Evolutionary conservation across 2,888 invertebrate species (phyloP).

Genomic region (Melanchra persicariae): DNA sequence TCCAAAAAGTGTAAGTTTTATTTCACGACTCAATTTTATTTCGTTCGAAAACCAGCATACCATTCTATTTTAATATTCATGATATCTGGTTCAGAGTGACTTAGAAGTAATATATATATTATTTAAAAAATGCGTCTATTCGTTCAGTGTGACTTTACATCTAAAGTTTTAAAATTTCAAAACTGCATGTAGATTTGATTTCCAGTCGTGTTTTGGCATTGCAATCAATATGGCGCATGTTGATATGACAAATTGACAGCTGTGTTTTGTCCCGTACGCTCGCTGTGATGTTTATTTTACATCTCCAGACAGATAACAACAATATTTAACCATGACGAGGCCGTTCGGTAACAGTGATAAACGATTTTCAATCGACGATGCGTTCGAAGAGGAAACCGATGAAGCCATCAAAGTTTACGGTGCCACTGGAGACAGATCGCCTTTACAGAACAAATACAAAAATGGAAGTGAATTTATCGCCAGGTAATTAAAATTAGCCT

Average conservation of each 20-base stretch:
- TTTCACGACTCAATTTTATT: not conserved
- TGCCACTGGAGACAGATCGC: slow-evolving; percentile 93
- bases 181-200: slow-evolving; percentile 43
- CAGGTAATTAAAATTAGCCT: slow-evolving; percentile 73
- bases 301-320: slow-evolving; percentile 75
- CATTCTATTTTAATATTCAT: not conserved
- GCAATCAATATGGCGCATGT: slow-evolving; percentile 87
- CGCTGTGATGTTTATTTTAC: slow-evolving; percentile 85
- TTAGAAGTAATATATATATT: not conserved
- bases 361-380: slow-evolving; percentile 95
- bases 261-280: slow-evolving; percentile 82
- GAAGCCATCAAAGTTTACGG: slow-evolving; percentile 96
- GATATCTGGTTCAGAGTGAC: not conserved
- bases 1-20: too few species aligned
- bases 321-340: slow-evolving; percentile 86
- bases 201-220: slow-evolving; percentile 51
- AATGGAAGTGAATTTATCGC: slow-evolving; percentile 85
- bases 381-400: slow-evolving; percentile 96
- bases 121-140: not conserved
- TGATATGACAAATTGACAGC: slow-evolving; percentile 89
- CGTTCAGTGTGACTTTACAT: not conserved
- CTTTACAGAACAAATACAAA: slow-evolving; percentile 90
- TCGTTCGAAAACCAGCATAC: slow-evolving; percentile 31
- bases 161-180: slow-evolving; percentile 16
- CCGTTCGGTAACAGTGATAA: slow-evolving; percentile 90